phyloP scores from a whole-genome alignment of 2,888 invertebrate species.

The Dryadula phaetusa region DNA sequence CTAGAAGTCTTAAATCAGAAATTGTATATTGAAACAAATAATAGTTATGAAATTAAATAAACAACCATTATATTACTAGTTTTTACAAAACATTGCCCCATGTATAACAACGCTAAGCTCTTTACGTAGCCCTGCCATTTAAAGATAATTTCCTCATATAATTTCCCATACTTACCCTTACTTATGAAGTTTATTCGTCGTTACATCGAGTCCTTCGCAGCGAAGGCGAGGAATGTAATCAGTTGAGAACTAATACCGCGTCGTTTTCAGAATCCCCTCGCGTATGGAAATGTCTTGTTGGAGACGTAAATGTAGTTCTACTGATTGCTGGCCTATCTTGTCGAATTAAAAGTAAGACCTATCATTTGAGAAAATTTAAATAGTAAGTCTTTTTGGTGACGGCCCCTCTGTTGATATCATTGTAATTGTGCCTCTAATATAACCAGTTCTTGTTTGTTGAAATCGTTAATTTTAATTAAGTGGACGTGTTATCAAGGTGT shows the following conservation, averaged over 20 bases:
- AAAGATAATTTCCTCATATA: constrained; percentile 82
- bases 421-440: constrained; percentile 68
- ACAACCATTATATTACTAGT: not conserved
- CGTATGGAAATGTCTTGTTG: constrained; percentile 82
- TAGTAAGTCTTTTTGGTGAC: constrained; percentile 73
- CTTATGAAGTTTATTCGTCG: constrained; percentile 83
- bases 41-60: not conserved
- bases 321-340: constrained; percentile 78
- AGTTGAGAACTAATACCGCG: constrained; percentile 82
- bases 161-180: constrained; percentile 82
- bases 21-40: not conserved
- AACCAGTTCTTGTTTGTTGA: constrained; percentile 59
- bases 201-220: constrained; percentile 79
- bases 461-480: constrained; percentile 70
- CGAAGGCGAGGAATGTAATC: constrained; percentile 80
- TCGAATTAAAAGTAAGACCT: constrained; percentile 80
- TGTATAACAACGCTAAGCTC: constrained; percentile 24
- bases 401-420: constrained; percentile 74
- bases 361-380: constrained; percentile 77
- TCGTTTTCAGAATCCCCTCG: constrained; percentile 74
- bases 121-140: constrained; percentile 67
- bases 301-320: constrained; percentile 78
- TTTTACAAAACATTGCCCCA: not conserved
- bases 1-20: not conserved
- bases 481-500: constrained; percentile 58